Base-by-base conservation (phyloP, 2,888 invertebrate genomes). In the Anoncus sp. region DNA sequence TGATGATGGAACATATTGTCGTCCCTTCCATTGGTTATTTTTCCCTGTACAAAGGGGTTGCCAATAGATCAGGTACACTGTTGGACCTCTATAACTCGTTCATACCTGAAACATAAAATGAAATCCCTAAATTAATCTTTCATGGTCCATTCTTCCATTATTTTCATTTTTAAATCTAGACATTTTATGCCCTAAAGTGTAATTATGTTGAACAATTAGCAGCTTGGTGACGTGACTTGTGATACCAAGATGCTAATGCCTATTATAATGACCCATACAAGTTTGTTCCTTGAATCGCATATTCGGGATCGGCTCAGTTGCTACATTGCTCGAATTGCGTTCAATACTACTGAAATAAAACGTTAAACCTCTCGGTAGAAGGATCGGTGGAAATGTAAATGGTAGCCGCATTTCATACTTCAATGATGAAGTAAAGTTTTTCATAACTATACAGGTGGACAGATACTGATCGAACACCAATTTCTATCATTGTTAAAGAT, bases 101-200 rank as follows among this genome's bases (percentile, higher is more conserved):
- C 75, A n/a, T 79, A 79, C 79, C 79, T 79, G 79, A 18, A 79
- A 79, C 79, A 79, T 5, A 79, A 75, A 75, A 62, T 66, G 55
- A 40, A 5, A 55, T 27, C 22, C 12, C 6, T 24, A 20, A 6
- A 49, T 67, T 22, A 2, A n/a, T 45, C 1, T 53, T 12, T 27
- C 12, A 38, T 12, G 12, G 38, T 6, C 38, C 9, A 38, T 12
- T 12, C 2, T 38, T 10, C 12, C 10, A 10, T 38, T 38, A 38
- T 10, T 9, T 12, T 6, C 10, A 38, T 31, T 31, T 31, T 5
- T 31, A 31, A 31, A 31, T 31, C 31, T 20, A 20, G 22, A 12
- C 6, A 20, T 20, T 3, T 49, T 5, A 49, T 49, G 20, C 12
- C 49, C 49, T 20, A 20, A 20, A n/a, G n/a, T n/a, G n/a, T n/a